Evolutionary conservation across 2,113 vertebrate genomes (phyloP), one percentile per base, ranked within the genome.

Genomic region (Amphiprion percula): DNA sequence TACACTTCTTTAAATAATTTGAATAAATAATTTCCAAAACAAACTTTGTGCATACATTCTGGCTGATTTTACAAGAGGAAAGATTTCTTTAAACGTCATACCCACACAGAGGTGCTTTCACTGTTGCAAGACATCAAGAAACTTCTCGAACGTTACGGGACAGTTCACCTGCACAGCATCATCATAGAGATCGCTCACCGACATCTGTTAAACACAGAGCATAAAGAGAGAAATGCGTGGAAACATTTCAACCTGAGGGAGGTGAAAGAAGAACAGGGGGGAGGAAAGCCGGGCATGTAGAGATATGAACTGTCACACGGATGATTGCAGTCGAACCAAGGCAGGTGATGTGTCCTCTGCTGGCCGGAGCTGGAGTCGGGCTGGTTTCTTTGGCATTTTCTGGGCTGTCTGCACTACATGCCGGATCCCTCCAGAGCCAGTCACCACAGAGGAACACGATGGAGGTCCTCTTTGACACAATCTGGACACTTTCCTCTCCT

Each of bases 381-480:
- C 94, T 89, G 93, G 94, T 95, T 94, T 97, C 98, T 98, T 99
- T 99, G 97, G 97, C 97, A 96, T 97, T 93, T 88, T 64, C 89
- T 91, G 87, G 88, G 82, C 89, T 89, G 44, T 94, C 89, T 93
- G 94, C 93, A 91, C 84, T 56, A 30, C 64, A 85, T 86, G 88
- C 86, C 94, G 68, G 77, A 89, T 80, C 93, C 90, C 91, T 80
- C 82, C 83, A 91, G 88, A 93, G 86, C 92, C 86, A 87, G 86
- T 88, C 71, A 91, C 88, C 92, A 83, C 94, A 87, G 78, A 79
- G 66, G 30, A 47, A 46, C 76, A 76, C 15, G 14, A 72, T 56
- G 82, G 61, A 79, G 52, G 74, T 63, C 77, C 50, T 81, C 80
- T 92, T 83, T 90, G 94, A 95, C 90, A 94, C 93, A 75, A 92